Evolutionary conservation across 2,888 invertebrate species (phyloP).

Genomic region (Agrotis clavis): DNA sequence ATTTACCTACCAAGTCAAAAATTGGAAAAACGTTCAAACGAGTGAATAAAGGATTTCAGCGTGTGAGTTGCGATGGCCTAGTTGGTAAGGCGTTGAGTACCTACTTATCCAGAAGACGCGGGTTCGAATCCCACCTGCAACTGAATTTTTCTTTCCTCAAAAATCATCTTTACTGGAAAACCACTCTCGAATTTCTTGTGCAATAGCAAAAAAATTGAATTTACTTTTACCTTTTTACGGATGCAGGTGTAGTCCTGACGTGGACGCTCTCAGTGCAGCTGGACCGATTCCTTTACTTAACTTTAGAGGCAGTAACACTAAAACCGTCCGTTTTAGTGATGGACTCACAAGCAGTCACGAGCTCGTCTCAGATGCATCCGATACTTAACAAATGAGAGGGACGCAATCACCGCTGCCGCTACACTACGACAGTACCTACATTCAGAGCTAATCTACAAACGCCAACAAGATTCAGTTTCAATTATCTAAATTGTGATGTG

Average conservation of each 20-base stretch:
- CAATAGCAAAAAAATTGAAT: too few species aligned
- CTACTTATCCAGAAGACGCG: too few species aligned
- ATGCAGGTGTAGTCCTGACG: not conserved
- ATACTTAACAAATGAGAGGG: constrained; percentile 20
- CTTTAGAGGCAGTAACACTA: constrained; percentile 16
- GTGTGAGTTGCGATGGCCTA: too few species aligned
- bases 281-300: not conserved
- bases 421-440: not conserved
- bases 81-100: too few species aligned
- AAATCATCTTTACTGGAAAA: too few species aligned
- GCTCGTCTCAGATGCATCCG: constrained; percentile 16
- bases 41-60: too few species aligned
- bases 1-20: too few species aligned
- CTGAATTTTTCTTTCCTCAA: too few species aligned
- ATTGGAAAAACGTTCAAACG: too few species aligned
- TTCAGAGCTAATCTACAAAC: constrained; percentile 47
- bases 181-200: too few species aligned
- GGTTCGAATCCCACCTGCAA: too few species aligned
- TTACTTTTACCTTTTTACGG: not conserved
- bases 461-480: constrained; percentile 53
- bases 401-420: constrained; percentile 11
- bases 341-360: not conserved
- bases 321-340: constrained; percentile 7
- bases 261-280: not conserved
- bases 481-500: constrained; percentile 50